Base-by-base conservation (phyloP, 1,140 invertebrate species). In the Lepidotrigona ventralis region DNA sequence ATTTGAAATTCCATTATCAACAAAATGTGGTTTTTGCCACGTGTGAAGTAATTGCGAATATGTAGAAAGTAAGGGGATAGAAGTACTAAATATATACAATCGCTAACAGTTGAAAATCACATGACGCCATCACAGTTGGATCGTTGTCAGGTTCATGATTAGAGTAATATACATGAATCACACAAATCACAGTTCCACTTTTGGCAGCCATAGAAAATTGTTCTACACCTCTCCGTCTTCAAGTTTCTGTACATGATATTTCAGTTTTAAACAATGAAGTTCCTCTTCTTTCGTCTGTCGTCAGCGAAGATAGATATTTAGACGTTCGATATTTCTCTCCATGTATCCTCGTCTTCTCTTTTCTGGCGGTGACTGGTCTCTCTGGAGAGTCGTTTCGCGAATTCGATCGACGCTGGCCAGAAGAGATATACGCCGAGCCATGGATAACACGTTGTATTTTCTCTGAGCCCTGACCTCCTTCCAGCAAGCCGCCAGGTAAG, bases 391-490 rank as follows among this genome's bases (percentile, higher is more conserved):
- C 68, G 82, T 83, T 86, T 46, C 70, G 64, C 76, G 83, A 82
- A 84, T 81, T 90, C 82, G 81, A 83, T 87, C 78, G 77, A 60
- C 81, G 56, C 15, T 70, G 56, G 26, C n/a, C 46, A 23, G 23
- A 19, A n/a, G 39, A 86, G 79, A 79, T 83, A 83, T 1, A n/a
- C 29, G 60, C 58, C 58, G 51, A n/a, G 60, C 46, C 85, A 64
- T 75, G 81, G 81, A 84, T 86, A 86, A 56, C 58, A n/a, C 68
- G 72, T 46, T 83, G 77, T 86, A 87, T 86, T 87, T 87, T 87
- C 77, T 85, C 68, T 75, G 84, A 64, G 84, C 72, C 72, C 73
- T 66, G 54, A 86, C 66, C 81, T 70, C 76, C 58, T 84, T 84
- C 60, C 33, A 69, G 73, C 78, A 64, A 73, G 75, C 79, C 29